These are phyloP conservation scores for Rhabdophis nuchalis DNA, from an alignment of 2,797 vertebrate genomes.

Conservation along the genomic window DNA sequence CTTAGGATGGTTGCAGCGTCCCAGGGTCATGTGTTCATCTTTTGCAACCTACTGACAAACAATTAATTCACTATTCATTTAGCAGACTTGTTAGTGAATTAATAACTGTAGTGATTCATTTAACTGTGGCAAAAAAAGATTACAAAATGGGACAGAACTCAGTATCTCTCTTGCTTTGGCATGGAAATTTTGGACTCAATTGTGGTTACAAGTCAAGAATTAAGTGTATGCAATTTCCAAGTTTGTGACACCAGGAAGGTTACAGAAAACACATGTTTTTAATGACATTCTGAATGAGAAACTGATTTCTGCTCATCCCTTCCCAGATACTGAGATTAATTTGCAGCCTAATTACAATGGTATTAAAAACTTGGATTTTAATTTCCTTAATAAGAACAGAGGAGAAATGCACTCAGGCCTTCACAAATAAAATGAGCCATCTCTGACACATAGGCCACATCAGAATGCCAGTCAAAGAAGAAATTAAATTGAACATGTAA, in stretches of 20 bases:
- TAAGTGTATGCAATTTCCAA: neutral
- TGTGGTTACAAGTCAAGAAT: neutral
- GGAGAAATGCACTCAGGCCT: slow-evolving; percentile 35
- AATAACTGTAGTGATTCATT: neutral
- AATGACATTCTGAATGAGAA: neutral
- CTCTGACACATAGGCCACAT: slow-evolving; percentile 44
- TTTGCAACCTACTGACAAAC: neutral
- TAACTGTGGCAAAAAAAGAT: neutral
- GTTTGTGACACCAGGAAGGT: neutral
- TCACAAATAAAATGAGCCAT: slow-evolving; percentile 45
- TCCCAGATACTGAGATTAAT: neutral
- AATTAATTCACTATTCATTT: neutral
- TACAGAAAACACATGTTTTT: neutral
- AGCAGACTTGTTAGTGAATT: neutral
- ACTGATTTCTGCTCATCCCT: neutral
- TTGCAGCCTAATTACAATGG: slow-evolving; percentile 21
- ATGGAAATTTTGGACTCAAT: neutral
- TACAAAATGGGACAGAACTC: neutral
- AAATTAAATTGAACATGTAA: slow-evolving; percentile 56
- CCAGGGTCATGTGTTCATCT: neutral
- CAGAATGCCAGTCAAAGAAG: slow-evolving; percentile 46
- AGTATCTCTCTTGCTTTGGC: neutral
- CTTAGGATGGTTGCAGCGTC: neutral
- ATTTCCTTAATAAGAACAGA: slow-evolving; percentile 31
- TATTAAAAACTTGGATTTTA: slow-evolving; percentile 45